Conservation (phyloP, 2,797 vertebrate genomes). For the Cirrhinus mrigala region DNA sequence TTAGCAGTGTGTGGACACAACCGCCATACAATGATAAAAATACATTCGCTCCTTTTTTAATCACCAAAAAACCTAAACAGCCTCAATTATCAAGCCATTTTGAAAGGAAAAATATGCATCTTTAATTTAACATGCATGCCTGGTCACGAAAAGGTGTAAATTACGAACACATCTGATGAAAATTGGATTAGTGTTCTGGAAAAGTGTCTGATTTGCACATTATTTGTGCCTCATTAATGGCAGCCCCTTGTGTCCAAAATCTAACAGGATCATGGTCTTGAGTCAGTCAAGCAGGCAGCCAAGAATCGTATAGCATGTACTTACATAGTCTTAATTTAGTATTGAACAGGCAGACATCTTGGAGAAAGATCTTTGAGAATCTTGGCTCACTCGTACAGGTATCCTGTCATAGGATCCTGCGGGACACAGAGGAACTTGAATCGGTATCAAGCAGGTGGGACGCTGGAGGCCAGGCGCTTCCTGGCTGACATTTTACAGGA, state of each 20-base stretch:
- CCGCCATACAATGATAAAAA: no score
- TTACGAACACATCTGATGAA: constrained; percentile 13
- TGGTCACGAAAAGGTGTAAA: constrained; percentile 31
- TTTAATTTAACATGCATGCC: constrained; percentile 19
- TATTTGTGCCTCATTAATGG: neutral
- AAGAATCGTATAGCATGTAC: neutral
- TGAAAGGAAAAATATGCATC: neutral
- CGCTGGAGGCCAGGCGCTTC: neutral
- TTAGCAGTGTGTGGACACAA: no score
- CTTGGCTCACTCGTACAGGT: constrained; percentile 4
- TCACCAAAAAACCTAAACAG: no score
- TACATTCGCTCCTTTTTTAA: no score
- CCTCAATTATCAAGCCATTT: neutral
- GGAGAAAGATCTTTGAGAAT: neutral
- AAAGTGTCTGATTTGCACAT: constrained; percentile 32
- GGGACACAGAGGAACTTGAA: neutral
- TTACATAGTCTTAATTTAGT: neutral
- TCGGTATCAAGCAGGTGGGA: neutral
- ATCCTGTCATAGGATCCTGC: constrained; percentile 16
- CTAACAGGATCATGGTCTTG: constrained; percentile 3
- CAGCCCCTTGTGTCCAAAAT: neutral
- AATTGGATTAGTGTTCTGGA: constrained; percentile 31
- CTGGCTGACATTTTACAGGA: constrained; percentile 17
- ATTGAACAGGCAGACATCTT: constrained; percentile 1
- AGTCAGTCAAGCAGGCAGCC: neutral